Evolutionary conservation across 1,140 invertebrate species (phyloP), one percentile per base, ranked within the genome.

Genomic region (Diorhabda elongata): DNA sequence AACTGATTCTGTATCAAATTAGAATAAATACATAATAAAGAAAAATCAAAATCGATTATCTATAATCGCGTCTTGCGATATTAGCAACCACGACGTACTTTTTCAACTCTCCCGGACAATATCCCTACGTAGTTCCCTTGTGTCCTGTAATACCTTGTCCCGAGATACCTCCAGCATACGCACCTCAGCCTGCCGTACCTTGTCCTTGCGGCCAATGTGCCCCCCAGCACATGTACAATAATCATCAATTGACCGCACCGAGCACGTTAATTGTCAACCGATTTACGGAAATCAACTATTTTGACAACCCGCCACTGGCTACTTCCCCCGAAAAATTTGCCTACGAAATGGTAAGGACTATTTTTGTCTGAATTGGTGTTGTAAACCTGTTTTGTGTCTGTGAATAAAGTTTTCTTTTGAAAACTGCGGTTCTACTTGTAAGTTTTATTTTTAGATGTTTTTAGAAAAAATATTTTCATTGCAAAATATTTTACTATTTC

Each of bases 261-360:
- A 80, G 75, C 66, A 80, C 79, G 11, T 73, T 81, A 44, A 81
- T 81, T 66, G 80, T 81, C 70, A 81, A 81, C 68, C 74, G 80
- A 41, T 81, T 79, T 71, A 81, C 80, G 66, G 80, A 81, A 70
- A 81, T 81, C 76, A 81, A 81, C 75, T 81, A 80, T 69, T 81
- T 80, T 71, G 79, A 81, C 72, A 80, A 80, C 70, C 79, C 74
- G 52, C 71, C 68, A 56, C 44, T 69, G 52, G 71, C 74, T 9
- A 61, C 68, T 7, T 58, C 68, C 41, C 74, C 77, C 44, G 77
- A 78, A 65, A 79, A 78, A 64, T 75, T 75, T 69, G 71, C 70
- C 71, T 79, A 78, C 77, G 78, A 80, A 69, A 80, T 80, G 78
- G 78, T 80, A 76, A 80, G 78, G 58, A 5, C 5, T 6, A 41